These are phyloP conservation scores for Nasonia giraulti DNA, from an alignment of 1,140 invertebrate genomes.

Conservation along the genomic window DNA sequence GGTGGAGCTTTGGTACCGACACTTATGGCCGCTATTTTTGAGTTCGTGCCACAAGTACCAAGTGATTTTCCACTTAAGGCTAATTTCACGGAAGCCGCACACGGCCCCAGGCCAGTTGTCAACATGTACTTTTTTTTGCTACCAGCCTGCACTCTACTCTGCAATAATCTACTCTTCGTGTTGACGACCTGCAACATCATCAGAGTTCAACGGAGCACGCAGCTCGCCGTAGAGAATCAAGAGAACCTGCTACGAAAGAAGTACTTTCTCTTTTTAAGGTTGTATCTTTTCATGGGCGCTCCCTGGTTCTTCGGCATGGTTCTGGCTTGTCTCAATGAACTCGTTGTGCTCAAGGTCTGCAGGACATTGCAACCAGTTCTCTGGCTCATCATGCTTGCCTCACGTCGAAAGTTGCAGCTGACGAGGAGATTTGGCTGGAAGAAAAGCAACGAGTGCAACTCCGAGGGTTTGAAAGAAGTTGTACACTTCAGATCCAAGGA, in stretches of 20 bases:
- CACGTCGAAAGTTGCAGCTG: constrained; percentile 43
- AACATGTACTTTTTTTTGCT: constrained; percentile 64
- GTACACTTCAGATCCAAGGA: not conserved
- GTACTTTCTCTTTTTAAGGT: constrained; percentile 61
- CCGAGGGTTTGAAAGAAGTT: not conserved
- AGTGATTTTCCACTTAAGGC: constrained; percentile 59
- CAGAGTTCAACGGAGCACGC: constrained; percentile 58
- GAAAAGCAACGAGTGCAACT: not conserved
- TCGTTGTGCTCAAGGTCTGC: constrained; percentile 62
- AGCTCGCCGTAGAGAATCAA: constrained; percentile 59
- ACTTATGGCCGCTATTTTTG: constrained; percentile 57
- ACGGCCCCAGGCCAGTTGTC: constrained; percentile 56
- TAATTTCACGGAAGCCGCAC: constrained; percentile 58
- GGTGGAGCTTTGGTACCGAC: constrained; percentile 57
- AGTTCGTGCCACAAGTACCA: constrained; percentile 59
- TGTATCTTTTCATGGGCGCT: constrained; percentile 66
- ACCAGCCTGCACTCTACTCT: constrained; percentile 58
- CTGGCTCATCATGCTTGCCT: constrained; percentile 60
- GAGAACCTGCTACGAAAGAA: constrained; percentile 57
- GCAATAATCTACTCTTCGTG: constrained; percentile 63
- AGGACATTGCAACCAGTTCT: constrained; percentile 61
- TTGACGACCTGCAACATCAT: constrained; percentile 63
- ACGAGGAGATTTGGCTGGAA: not conserved
- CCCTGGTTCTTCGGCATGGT: constrained; percentile 67
- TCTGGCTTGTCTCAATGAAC: constrained; percentile 60